phyloP scores from a whole-genome alignment of 2,888 invertebrate species.

The Trachelus troglodyta region DNA sequence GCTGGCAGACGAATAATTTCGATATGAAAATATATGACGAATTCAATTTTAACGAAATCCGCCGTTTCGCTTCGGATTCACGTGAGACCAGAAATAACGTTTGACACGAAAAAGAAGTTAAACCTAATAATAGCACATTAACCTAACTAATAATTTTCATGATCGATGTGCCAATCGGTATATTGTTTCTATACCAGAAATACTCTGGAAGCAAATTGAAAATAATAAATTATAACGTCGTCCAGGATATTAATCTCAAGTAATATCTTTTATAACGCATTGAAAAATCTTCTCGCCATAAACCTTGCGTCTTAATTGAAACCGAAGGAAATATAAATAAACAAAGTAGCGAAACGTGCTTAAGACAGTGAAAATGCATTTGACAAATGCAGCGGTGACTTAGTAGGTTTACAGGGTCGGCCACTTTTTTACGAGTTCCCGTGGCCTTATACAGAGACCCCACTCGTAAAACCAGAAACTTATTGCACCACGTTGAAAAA shows the following conservation, averaged over 20 bases:
- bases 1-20: neutral
- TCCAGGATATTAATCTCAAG: neutral
- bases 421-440: neutral
- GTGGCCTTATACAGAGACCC: neutral
- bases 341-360: neutral
- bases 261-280: neutral
- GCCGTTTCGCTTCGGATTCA: neutral
- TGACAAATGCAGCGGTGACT: neutral
- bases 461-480: neutral
- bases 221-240: neutral
- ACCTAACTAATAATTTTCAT: no score
- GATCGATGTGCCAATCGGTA: no score
- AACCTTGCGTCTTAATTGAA: neutral
- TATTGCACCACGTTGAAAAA: neutral
- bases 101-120: neutral
- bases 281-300: neutral
- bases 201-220: no score
- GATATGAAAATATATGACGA: neutral
- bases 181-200: no score
- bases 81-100: neutral
- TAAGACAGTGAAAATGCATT: neutral
- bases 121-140: no score
- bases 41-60: neutral
- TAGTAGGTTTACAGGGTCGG: neutral
- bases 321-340: neutral